Evolutionary conservation across 2,113 vertebrate species (phyloP).

Genomic region (Apeltes quadracus): DNA sequence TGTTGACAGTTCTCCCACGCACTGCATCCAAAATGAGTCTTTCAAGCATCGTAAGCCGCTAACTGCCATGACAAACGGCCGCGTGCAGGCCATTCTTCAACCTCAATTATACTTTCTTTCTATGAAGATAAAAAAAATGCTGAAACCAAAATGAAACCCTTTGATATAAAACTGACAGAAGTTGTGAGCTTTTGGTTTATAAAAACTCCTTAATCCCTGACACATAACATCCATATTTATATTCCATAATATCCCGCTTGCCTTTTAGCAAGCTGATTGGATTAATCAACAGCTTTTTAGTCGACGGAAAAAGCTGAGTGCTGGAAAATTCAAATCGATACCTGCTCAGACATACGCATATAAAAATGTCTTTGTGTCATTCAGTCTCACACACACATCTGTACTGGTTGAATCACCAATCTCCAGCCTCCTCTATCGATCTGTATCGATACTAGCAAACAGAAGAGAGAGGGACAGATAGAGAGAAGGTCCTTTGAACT

Average conservation of each 20-base stretch:
- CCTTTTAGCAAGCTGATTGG: no score
- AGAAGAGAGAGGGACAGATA: background rate
- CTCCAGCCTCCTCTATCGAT: conserved; percentile 10
- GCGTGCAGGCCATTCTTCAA: background rate
- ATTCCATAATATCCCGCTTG: no score
- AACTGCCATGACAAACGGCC: background rate
- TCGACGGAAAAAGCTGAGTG: conserved; percentile 1
- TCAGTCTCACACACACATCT: background rate
- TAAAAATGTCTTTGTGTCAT: background rate
- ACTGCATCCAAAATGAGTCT: no score
- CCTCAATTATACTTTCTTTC: background rate
- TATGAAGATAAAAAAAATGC: background rate
- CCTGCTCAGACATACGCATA: background rate
- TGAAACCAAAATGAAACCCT: background rate
- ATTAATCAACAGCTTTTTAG: conserved; percentile 10
- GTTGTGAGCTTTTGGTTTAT: background rate
- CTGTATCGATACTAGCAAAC: conserved; percentile 25
- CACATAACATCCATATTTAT: background rate
- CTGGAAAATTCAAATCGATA: conserved; percentile 11
- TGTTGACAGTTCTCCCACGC: no score
- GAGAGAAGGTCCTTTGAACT: conserved; percentile 19
- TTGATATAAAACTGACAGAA: background rate
- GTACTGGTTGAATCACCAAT: background rate
- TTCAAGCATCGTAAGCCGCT: no score
- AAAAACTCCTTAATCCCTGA: background rate